A percentile compares a stretch with the other conserved stretches of the same genome.
These are phyloP conservation scores for Alexandromys oeconomus DNA, from an alignment of 2,797 vertebrate species.

Conservation along the genomic window DNA sequence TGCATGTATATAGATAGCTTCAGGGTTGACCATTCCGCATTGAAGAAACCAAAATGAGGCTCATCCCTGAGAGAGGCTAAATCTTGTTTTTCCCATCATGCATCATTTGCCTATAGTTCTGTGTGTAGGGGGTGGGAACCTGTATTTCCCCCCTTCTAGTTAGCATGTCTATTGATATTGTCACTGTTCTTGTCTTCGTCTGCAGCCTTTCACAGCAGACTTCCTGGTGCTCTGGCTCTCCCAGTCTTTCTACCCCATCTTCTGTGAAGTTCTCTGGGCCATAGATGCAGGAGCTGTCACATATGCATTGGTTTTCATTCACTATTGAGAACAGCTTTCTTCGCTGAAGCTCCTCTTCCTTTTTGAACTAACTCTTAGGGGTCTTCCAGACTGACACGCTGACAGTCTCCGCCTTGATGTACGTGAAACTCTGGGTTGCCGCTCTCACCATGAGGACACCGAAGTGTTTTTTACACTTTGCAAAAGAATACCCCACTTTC, in stretches of 20 bases:
- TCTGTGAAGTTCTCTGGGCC: background rate
- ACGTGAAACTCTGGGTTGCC: slow-evolving; percentile 42
- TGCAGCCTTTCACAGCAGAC: background rate
- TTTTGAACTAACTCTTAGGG: slow-evolving; percentile 31
- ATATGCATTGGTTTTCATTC: background rate
- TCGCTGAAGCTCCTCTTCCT: background rate
- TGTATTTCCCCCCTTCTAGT: background rate
- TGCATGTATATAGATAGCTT: too few species aligned
- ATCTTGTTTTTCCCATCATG: background rate
- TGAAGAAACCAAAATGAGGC: background rate
- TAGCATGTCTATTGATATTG: background rate
- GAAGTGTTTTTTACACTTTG: slow-evolving; percentile 62
- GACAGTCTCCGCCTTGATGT: background rate
- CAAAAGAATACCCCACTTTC: slow-evolving; percentile 73
- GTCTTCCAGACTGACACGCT: slow-evolving; percentile 2
- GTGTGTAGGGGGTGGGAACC: background rate
- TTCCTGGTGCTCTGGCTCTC: background rate
- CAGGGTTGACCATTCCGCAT: background rate
- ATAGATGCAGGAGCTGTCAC: background rate
- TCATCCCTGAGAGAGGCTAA: background rate
- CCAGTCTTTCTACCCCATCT: background rate
- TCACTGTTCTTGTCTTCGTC: background rate
- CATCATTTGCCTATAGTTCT: background rate
- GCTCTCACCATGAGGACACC: slow-evolving; percentile 59
- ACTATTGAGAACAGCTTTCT: background rate